These are phyloP conservation scores for Oriolus oriolus DNA, from an alignment of 2,113 vertebrate species.

Conservation along the genomic window DNA sequence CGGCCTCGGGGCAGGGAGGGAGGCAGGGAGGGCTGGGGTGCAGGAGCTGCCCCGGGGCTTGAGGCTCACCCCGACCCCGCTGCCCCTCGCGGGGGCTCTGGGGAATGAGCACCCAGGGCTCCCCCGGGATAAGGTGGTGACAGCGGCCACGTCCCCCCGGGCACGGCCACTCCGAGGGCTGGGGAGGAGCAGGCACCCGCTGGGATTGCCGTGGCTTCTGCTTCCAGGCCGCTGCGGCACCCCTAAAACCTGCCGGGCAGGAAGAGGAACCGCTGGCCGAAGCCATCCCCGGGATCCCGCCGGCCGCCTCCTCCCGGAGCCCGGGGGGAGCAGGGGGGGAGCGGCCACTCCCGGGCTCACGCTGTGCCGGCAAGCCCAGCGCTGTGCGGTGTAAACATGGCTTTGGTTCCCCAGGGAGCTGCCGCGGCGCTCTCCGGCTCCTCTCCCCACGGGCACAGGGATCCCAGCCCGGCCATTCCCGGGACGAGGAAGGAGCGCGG, in stretches of 20 bases:
- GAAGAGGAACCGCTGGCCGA: neutral
- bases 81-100: neutral
- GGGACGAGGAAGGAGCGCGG: neutral
- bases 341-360: neutral
- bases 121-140: neutral
- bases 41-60: neutral
- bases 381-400: neutral
- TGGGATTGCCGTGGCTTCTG: neutral
- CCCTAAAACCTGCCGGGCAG: neutral
- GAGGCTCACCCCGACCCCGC: neutral
- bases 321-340: neutral
- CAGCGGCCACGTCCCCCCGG: neutral
- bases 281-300: neutral
- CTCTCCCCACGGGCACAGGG: accelerated
- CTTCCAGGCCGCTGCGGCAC: neutral
- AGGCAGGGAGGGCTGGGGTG: neutral
- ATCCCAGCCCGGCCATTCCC: neutral
- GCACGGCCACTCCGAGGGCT: neutral
- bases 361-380: neutral
- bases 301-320: neutral
- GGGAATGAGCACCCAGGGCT: neutral
- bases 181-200: neutral
- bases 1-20: neutral
- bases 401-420: conserved; percentile 24
- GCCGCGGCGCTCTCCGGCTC: neutral